Evolutionary conservation across 2,113 vertebrate species (phyloP).

Genomic region (Protobothrops mucrosquamatus): DNA sequence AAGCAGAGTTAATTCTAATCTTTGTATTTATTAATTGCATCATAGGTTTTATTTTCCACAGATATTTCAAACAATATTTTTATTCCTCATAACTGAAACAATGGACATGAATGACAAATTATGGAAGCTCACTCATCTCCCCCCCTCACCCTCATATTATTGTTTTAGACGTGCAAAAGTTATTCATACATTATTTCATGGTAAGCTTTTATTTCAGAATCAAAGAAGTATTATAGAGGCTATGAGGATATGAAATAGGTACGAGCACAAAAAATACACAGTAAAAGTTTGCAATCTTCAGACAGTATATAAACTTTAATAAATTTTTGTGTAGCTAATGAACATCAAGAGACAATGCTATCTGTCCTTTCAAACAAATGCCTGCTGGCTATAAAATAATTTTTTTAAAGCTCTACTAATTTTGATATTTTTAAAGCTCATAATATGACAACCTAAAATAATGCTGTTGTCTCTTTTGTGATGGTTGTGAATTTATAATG

Average conservation of each 20-base stretch:
- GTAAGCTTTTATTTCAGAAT: conserved; percentile 33
- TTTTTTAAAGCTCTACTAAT: conserved; percentile 28
- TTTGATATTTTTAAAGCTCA: conserved; percentile 21
- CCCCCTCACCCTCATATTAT: conserved; percentile 58
- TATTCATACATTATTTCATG: conserved; percentile 65
- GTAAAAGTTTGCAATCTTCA: conserved; percentile 26
- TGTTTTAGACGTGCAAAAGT: conserved; percentile 56
- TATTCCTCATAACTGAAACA: conserved; percentile 67
- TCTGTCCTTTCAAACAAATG: conserved; percentile 25
- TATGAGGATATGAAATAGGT: conserved; percentile 54
- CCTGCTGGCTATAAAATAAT: neutral
- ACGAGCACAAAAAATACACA: conserved; percentile 23
- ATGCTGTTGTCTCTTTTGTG: neutral
- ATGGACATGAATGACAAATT: conserved; percentile 61
- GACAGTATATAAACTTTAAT: conserved; percentile 42
- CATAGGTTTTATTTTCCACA: conserved; percentile 60
- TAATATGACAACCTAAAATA: neutral
- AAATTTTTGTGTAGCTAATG: conserved; percentile 44
- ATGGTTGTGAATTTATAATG: neutral
- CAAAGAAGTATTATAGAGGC: conserved; percentile 54
- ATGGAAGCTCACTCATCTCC: conserved; percentile 54
- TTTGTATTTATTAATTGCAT: conserved; percentile 53
- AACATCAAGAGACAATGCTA: conserved; percentile 18
- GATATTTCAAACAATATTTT: conserved; percentile 47
- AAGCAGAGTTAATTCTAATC: conserved; percentile 34